A percentile compares a stretch with the other conserved stretches of the same genome.
These are phyloP conservation scores for Heliconius cydno DNA, from an alignment of 2,888 invertebrate species.

Conservation along the genomic window DNA sequence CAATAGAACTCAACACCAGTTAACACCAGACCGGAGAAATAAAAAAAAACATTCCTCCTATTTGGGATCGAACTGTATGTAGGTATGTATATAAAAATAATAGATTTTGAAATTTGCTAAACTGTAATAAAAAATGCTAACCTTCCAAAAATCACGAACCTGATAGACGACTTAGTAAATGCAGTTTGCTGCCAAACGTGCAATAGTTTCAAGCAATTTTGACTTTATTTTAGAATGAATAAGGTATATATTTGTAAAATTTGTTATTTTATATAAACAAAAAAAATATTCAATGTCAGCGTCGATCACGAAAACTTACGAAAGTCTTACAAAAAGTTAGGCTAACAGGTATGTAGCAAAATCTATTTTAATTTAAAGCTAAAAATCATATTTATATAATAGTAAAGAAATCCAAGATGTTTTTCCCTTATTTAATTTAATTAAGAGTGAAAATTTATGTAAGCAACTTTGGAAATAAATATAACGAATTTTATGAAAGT, in stretches of 20 bases:
- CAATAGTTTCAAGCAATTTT: conserved; percentile 10
- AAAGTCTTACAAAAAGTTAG: conserved; percentile 58
- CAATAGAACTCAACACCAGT: too few species aligned
- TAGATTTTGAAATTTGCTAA: neutral
- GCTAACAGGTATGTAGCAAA: conserved; percentile 1
- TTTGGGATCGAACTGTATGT: too few species aligned
- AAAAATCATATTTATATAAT: neutral
- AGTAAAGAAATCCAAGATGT: neutral
- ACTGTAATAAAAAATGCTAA: conserved; percentile 48
- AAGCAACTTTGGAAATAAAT: neutral
- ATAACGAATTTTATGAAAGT: conserved; percentile 37
- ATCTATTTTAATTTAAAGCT: neutral
- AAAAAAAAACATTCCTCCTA: too few species aligned
- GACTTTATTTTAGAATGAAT: conserved; percentile 21
- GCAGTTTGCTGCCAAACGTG: conserved; percentile 31
- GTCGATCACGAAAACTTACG: conserved; percentile 76
- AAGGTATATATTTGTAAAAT: conserved; percentile 28
- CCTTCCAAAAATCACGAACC: conserved; percentile 71
- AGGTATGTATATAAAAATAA: neutral
- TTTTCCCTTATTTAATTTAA: neutral
- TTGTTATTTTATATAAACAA: conserved; percentile 56
- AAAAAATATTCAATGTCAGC: conserved; percentile 73
- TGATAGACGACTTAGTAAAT: conserved; percentile 46
- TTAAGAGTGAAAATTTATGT: neutral
- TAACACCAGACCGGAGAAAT: too few species aligned